These are phyloP conservation scores for Heliangelus exortis DNA, from an alignment of 2,797 vertebrate genomes.

Conservation along the genomic window DNA sequence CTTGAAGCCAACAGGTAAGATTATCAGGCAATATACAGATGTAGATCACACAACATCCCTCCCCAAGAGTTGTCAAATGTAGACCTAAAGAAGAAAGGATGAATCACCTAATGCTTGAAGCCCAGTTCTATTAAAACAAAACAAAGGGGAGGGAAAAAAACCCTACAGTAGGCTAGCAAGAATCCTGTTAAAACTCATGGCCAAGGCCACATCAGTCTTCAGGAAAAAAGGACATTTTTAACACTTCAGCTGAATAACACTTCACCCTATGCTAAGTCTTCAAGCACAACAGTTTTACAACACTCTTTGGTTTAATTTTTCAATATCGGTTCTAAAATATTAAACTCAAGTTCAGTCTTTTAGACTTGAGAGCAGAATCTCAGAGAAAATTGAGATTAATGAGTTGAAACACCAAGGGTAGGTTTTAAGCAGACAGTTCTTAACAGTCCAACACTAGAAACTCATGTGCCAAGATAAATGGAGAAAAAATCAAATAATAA, in stretches of 20 bases:
- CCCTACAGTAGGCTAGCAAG: not conserved
- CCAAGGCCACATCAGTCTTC: not conserved
- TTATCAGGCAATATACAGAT: not conserved
- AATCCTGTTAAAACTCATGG: not conserved
- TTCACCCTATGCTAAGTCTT: not conserved
- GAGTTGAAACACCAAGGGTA: not conserved
- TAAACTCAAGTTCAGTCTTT: not conserved
- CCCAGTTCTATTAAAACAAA: not conserved
- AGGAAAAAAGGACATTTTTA: not conserved
- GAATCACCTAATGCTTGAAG: not conserved
- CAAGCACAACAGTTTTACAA: not conserved
- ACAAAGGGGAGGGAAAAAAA: not conserved
- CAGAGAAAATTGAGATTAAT: not conserved
- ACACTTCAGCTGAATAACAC: not conserved
- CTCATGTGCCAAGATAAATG: not conserved
- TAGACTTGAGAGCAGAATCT: not conserved
- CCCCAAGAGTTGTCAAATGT: not conserved
- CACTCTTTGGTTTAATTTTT: not conserved
- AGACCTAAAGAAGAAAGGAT: not conserved
- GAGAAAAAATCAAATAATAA: not conserved
- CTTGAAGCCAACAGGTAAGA: not conserved
- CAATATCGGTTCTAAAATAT: not conserved
- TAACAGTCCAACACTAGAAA: not conserved
- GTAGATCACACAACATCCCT: not conserved
- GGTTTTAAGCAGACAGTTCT: not conserved